These are phyloP conservation scores for Ganaspis brasiliensis DNA, from an alignment of 2,888 invertebrate species.

Conservation along the genomic window DNA sequence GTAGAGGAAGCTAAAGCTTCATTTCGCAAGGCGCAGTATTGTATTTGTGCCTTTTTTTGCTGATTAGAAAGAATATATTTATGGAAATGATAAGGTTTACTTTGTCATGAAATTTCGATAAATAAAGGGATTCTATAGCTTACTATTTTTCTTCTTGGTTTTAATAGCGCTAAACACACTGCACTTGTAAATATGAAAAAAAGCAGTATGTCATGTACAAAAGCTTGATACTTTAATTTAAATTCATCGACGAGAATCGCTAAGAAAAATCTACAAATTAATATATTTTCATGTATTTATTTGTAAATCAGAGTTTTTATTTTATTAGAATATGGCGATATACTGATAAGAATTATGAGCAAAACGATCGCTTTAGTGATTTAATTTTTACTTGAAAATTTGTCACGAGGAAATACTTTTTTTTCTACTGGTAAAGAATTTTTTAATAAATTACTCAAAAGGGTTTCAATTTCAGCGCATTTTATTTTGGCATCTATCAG, in stretches of 20 bases:
- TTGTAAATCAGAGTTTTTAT: conserved; percentile 36
- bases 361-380: not conserved
- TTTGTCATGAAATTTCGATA: conserved; percentile 10
- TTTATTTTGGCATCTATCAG: conserved; percentile 66
- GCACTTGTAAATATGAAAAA: conserved; percentile 32
- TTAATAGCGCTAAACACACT: not conserved
- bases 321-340: conserved; percentile 26
- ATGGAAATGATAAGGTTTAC: not conserved
- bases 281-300: conserved; percentile 42
- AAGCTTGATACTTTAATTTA: conserved; percentile 19
- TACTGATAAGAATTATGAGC: conserved; percentile 3
- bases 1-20: conserved; percentile 10
- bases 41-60: conserved; percentile 28
- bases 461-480: conserved; percentile 53
- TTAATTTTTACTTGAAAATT: too few species aligned
- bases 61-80: conserved; percentile 30
- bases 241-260: not conserved
- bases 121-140: not conserved
- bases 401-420: too few species aligned
- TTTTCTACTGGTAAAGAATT: too few species aligned
- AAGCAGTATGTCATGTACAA: conserved; percentile 19
- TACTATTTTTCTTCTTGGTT: not conserved
- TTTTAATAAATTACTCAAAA: too few species aligned
- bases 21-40: conserved; percentile 14
- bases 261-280: conserved; percentile 36